Conservation (phyloP, 1,140 invertebrate genomes). For the Temnothorax curvispinosus region DNA sequence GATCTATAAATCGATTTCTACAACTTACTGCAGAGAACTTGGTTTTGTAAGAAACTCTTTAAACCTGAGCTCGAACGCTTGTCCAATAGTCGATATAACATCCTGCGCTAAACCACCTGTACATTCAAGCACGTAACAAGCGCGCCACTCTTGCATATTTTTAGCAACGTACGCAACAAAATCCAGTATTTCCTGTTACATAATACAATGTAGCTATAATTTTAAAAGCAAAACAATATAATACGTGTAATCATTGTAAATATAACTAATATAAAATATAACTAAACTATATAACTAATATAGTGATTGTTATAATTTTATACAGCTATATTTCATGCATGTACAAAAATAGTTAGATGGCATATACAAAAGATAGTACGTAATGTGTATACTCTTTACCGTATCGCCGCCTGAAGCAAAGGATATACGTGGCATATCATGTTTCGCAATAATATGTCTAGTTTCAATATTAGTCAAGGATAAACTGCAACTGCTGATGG, state of each 20-base stretch:
- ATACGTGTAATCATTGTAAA: no score
- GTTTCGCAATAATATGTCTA: constrained; percentile 94
- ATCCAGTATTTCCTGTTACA: constrained; percentile 94
- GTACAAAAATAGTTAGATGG: neutral
- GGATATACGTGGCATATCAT: constrained; percentile 98
- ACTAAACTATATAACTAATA: neutral
- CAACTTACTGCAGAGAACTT: constrained; percentile 85
- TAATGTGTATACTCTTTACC: constrained; percentile 86
- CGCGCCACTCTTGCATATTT: constrained; percentile 94
- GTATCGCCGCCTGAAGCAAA: constrained; percentile 98
- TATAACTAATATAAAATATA: no score
- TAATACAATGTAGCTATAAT: constrained; percentile 27
- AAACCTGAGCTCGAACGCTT: constrained; percentile 98
- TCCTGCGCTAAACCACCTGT: constrained; percentile 97
- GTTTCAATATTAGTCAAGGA: constrained; percentile 93
- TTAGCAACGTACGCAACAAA: constrained; percentile 99
- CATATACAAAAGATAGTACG: neutral
- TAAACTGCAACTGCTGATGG: constrained; percentile 96
- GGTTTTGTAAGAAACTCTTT: constrained; percentile 95
- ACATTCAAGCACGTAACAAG: constrained; percentile 99
- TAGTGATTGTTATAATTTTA: constrained; percentile 46
- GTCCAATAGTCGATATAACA: constrained; percentile 98
- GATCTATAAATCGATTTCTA: neutral
- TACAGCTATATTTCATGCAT: neutral
- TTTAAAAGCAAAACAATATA: neutral